A percentile compares a stretch with the other conserved stretches of the same genome.
These are phyloP conservation scores for Pristionchus fissidentatus DNA, from an alignment of 2,888 invertebrate species.

Conservation along the genomic window DNA sequence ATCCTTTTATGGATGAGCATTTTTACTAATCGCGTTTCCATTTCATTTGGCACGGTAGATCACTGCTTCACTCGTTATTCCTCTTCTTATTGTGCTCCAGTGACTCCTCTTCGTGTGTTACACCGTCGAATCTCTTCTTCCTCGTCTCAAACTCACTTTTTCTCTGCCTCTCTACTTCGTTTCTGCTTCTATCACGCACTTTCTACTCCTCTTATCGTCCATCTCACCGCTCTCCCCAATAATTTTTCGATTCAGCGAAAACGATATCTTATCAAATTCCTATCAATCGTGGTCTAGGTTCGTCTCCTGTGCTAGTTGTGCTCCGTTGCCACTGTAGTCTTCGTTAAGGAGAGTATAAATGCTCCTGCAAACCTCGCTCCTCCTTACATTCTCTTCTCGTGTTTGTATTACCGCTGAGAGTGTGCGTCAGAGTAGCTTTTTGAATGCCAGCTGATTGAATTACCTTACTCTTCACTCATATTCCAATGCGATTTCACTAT, in stretches of 20 bases:
- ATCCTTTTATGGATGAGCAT: neutral
- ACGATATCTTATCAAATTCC: constrained; percentile 21
- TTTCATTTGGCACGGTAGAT: neutral
- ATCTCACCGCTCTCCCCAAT: neutral
- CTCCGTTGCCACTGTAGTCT: neutral
- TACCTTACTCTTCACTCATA: neutral
- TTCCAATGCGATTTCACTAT: too few relatives aligned
- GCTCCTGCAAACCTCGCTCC: constrained; percentile 22
- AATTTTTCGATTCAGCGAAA: constrained; percentile 16
- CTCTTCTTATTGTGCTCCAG: constrained; percentile 26
- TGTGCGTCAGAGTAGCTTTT: constrained; percentile 24
- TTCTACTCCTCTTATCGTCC: constrained; percentile 19
- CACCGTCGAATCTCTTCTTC: constrained; percentile 26
- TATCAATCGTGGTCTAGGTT: constrained; percentile 15
- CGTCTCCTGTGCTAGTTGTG: neutral
- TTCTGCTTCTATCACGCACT: constrained; percentile 37
- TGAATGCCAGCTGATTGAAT: constrained; percentile 6
- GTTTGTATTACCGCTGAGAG: neutral
- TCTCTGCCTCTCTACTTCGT: constrained; percentile 22
- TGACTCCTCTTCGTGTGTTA: constrained; percentile 38
- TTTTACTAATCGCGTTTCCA: neutral
- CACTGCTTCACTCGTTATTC: neutral
- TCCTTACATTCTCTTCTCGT: neutral
- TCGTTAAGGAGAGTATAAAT: too few relatives aligned
- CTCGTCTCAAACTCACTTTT: constrained; percentile 40